Evolutionary conservation across 2,113 vertebrate species (phyloP).

Genomic region (Pachyramphus minor): DNA sequence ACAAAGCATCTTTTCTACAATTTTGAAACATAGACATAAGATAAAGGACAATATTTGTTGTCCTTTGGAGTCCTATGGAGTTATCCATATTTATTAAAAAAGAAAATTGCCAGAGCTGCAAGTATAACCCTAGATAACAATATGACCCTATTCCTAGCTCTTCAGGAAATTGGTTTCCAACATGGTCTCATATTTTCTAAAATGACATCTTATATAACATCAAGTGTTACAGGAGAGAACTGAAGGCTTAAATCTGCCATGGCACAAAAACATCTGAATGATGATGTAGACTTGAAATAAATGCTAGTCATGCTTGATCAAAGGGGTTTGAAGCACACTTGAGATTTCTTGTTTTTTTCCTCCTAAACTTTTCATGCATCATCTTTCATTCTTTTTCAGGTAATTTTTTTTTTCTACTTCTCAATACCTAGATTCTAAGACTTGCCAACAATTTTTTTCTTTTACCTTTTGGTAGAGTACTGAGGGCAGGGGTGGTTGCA

Average conservation of each 20-base stretch:
- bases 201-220: conserved; percentile 44
- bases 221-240: background rate
- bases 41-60: background rate
- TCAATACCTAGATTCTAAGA: background rate
- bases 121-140: conserved; percentile 6
- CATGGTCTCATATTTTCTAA: conserved; percentile 30
- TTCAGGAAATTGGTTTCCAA: conserved; percentile 64
- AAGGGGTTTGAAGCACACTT: background rate
- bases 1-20: background rate
- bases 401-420: background rate
- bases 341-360: background rate
- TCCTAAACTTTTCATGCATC: background rate
- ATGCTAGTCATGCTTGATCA: background rate
- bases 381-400: background rate
- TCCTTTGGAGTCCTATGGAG: background rate
- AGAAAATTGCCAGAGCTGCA: conserved; percentile 17
- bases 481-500: background rate
- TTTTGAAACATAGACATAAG: background rate
- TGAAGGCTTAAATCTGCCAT: background rate
- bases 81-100: conserved; percentile 41
- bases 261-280: background rate
- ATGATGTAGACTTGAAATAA: background rate
- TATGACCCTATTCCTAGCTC: background rate
- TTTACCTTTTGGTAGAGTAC: background rate
- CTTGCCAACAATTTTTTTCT: background rate